A percentile compares a stretch with the other conserved stretches of the same genome.
Conservation (phyloP, 2,113 vertebrate species). For the Cynocephalus volans region DNA sequence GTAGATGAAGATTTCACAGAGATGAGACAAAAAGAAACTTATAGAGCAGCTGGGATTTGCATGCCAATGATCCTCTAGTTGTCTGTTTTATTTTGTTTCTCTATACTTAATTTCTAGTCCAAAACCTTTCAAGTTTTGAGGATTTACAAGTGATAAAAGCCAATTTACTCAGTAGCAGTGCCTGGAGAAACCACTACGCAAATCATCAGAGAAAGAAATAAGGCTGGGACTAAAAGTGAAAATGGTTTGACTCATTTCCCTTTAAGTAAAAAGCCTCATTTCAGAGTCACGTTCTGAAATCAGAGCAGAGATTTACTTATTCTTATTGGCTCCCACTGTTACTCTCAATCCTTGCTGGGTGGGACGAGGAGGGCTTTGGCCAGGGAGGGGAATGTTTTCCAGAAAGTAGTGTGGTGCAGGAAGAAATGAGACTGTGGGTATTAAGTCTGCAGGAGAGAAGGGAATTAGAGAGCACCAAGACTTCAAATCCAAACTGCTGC, state of each 20-base stretch:
- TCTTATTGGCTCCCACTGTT: not conserved
- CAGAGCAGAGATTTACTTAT: not conserved
- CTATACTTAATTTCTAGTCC: not conserved
- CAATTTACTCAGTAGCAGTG: not conserved
- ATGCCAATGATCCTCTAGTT: not conserved
- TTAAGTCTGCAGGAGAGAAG: not conserved
- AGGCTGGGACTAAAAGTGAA: not conserved
- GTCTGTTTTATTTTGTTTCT: not conserved
- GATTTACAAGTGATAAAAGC: not conserved
- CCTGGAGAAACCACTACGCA: not conserved
- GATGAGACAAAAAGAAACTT: not conserved
- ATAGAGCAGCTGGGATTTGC: not conserved
- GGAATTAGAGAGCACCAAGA: not conserved
- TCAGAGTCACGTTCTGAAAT: not conserved
- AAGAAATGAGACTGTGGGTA: not conserved
- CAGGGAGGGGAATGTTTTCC: not conserved
- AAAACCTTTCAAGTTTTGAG: not conserved
- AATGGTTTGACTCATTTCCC: not conserved
- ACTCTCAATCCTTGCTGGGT: not conserved
- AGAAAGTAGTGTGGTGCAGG: not conserved
- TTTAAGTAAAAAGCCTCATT: not conserved
- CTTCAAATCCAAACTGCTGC: not conserved
- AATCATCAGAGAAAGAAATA: conserved; percentile 55
- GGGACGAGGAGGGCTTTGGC: not conserved
- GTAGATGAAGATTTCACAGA: not conserved